Evolutionary conservation across 2,113 vertebrate genomes (phyloP).

Genomic region (Geococcyx californianus): DNA sequence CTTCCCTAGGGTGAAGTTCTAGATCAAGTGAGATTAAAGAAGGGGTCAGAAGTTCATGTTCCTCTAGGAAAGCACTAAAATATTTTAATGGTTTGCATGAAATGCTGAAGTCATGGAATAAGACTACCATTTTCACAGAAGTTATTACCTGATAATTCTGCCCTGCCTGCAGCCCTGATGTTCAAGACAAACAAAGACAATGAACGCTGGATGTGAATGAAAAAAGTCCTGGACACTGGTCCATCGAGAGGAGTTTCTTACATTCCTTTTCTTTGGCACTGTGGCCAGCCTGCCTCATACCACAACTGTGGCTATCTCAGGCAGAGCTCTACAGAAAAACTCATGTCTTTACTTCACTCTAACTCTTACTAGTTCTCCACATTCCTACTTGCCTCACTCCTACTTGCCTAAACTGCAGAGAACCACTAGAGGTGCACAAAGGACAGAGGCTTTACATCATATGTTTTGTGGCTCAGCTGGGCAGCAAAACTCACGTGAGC

Average conservation of each 20-base stretch:
- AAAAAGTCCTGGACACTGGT: background rate
- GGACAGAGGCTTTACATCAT: background rate
- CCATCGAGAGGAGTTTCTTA: background rate
- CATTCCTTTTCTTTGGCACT: background rate
- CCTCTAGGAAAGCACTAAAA: background rate
- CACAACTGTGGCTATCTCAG: background rate
- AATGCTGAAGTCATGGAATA: background rate
- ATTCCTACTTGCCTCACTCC: background rate
- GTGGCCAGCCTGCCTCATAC: background rate
- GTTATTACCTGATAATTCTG: background rate
- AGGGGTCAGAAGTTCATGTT: constrained; percentile 13
- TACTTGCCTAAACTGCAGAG: background rate
- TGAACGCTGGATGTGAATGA: background rate
- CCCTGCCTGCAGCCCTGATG: background rate
- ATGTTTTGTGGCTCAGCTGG: background rate
- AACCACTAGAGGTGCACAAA: background rate
- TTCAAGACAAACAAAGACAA: background rate
- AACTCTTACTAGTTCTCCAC: background rate
- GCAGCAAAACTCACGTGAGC: background rate
- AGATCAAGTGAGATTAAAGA: constrained; percentile 11
- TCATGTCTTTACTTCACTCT: background rate
- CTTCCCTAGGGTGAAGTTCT: background rate
- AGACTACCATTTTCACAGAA: background rate
- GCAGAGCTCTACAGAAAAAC: background rate
- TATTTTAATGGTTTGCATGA: background rate